phyloP scores from a whole-genome alignment of 2,797 vertebrate species.

The Orestias chungarensis region DNA sequence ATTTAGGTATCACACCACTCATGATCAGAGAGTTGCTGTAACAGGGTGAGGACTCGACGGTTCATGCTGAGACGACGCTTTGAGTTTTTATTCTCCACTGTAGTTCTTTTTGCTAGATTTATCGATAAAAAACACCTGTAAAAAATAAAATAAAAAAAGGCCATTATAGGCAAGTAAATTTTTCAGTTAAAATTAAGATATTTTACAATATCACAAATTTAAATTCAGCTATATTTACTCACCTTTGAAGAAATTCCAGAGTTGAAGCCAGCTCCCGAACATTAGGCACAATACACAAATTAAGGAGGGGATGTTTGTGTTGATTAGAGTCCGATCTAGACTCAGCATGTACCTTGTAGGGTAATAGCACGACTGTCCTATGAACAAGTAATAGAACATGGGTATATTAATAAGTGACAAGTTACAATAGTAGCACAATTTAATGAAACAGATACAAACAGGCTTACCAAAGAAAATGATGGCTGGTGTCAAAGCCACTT shows the following conservation, averaged over 20 bases:
- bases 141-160: constrained; percentile 2
- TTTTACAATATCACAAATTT: neutral
- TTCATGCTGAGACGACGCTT: constrained; percentile 1
- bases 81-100: constrained; percentile 22
- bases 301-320: constrained; percentile 28
- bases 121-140: constrained; percentile 49
- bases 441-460: constrained; percentile 1
- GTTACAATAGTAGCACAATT: neutral
- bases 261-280: constrained; percentile 43
- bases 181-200: constrained; percentile 1
- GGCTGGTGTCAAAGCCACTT: constrained; percentile 27
- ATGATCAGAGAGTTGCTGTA: neutral
- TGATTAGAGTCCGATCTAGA: constrained; percentile 18
- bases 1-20: neutral
- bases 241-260: constrained; percentile 45
- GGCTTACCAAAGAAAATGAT: constrained; percentile 42
- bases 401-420: constrained; percentile 13
- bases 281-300: constrained; percentile 25
- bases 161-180: neutral
- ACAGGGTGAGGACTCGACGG: constrained; percentile 2
- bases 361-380: constrained; percentile 36
- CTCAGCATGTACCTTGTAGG: constrained; percentile 40
- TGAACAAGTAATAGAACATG: constrained; percentile 6
- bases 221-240: neutral
- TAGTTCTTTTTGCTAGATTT: constrained; percentile 51